Evolutionary conservation across 2,888 invertebrate species (phyloP), one percentile per base, ranked within the genome.

Genomic region (Agonopterix arenella): DNA sequence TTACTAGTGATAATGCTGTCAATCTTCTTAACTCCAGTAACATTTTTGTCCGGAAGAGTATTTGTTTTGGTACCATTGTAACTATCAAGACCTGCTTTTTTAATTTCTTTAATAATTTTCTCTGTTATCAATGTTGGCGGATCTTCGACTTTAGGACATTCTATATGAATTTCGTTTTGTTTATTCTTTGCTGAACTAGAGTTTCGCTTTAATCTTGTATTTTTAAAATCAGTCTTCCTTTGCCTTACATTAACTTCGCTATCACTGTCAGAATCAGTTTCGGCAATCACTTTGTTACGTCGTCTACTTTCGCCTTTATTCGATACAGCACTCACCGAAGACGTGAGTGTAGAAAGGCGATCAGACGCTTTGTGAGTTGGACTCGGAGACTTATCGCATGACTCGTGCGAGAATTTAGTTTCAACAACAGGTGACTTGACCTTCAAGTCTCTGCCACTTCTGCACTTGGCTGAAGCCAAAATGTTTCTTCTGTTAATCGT

Each of bases 401-500:
- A 76, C 78, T 92, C 91, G 67, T 93, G 93, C 53, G 92, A 89
- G 76, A 93, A 92, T 70, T 93, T 93, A 56, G 94, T 90, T 81
- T 94, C 93, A 65, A 94, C 92, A 58, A 94, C 90, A 45, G 94
- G 92, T 44, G 93, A 94, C 46, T 93, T 93, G 11, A 91, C 89
- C 64, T 93, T 94, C 50, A 92, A 88, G 74, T 95, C 94, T 61
- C 93, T 91, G 7, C 96, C 96, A 73, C 95, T 96, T 66, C 96
- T 92, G 72, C 95, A 95, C 79, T 95, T 94, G 1, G 96, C 96
- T 46, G 96, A 96, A 16, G 96, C 95, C 48, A 97, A 85, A 59
- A 97, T 96, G 73, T 96, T 96, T 78, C 96, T 94, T 48, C 96
- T 91, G 75, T 96, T 96, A 56, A 95, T 93, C 1, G 95, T 95